Conservation (phyloP, 2,888 invertebrate genomes). For the Mythimna loreyi region DNA sequence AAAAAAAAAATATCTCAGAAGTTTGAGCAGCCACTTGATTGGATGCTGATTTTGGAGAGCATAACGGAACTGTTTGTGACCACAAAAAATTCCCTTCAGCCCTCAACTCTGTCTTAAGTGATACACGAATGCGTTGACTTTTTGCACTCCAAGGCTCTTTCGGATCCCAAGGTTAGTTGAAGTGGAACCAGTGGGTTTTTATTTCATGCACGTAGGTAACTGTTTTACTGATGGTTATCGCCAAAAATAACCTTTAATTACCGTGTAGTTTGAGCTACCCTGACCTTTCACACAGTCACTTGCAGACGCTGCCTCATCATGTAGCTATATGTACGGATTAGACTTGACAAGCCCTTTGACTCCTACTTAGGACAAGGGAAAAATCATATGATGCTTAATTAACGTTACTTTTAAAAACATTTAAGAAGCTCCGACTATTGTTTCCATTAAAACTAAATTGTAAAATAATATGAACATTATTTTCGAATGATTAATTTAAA, state of each 20-base stretch:
- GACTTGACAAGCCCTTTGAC: constrained; percentile 67
- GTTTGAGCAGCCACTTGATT: constrained; percentile 13
- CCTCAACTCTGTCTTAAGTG: constrained; percentile 67
- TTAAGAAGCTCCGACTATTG: no score
- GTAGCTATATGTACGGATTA: constrained; percentile 75
- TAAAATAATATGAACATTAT: not conserved
- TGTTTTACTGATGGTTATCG: constrained; percentile 90
- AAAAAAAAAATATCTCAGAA: constrained; percentile 21
- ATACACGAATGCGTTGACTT: constrained; percentile 80
- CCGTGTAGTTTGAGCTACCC: constrained; percentile 88
- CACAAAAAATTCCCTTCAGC: constrained; percentile 61
- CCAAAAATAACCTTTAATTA: constrained; percentile 91
- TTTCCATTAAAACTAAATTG: not conserved
- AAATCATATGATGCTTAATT: not conserved
- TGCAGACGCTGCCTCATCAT: constrained; percentile 74
- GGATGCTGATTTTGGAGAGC: constrained; percentile 33
- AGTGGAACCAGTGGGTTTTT: constrained; percentile 85
- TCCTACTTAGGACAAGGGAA: constrained; percentile 30
- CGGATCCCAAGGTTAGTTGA: constrained; percentile 77
- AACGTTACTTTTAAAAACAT: not conserved
- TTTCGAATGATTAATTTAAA: accelerated
- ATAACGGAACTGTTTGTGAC: constrained; percentile 47
- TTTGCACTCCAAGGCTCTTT: constrained; percentile 80
- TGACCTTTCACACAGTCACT: constrained; percentile 88
- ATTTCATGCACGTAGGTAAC: constrained; percentile 87